A percentile compares a stretch with the other conserved stretches of the same genome.
phyloP scores from a whole-genome alignment of 1,140 invertebrate species.

The fruit fly (Drosophila melanogaster) region Release_6_plus_ISO1_MT NT_033779.5:909001-909500 shows the following conservation, averaged over 20 bases:
- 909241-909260: slow-evolving; percentile 66
- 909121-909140: slow-evolving; percentile 75
- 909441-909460: slow-evolving; percentile 64
- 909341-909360: slow-evolving; percentile 60
- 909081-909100: not conserved
- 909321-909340: slow-evolving; percentile 10
- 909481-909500: slow-evolving; percentile 54
- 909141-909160: slow-evolving; percentile 19
- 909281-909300: slow-evolving; percentile 39
- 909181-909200: slow-evolving; percentile 65
- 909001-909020: no score
- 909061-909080: not conserved
- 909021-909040: no score
- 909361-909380: slow-evolving; percentile 1
- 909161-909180: slow-evolving; percentile 60
- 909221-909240: slow-evolving; percentile 76
- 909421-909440: slow-evolving; percentile 72
- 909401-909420: slow-evolving; percentile 17
- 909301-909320: not conserved
- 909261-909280: slow-evolving; percentile 53
- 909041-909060: not conserved
- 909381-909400: slow-evolving; percentile 1
- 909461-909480: not conserved
- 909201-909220: slow-evolving; percentile 64
- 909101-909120: slow-evolving; percentile 39